Evolutionary conservation across 2,888 invertebrate genomes (phyloP).

Genomic region (Conistra vaccinii): DNA sequence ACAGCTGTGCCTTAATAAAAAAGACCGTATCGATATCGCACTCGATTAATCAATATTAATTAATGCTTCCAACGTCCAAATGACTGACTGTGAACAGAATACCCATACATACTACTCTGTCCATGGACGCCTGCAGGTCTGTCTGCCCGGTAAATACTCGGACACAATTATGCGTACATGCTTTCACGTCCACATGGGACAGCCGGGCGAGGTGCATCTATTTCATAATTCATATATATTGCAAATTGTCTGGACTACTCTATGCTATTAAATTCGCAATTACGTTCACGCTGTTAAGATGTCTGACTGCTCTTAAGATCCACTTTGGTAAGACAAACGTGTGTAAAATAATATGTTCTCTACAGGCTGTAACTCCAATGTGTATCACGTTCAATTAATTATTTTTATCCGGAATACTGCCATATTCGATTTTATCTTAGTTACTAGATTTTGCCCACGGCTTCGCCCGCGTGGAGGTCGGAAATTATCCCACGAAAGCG

Average conservation of each 20-base stretch:
- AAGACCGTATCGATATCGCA: background rate
- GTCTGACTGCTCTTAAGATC: conserved; percentile 3
- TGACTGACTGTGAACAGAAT: conserved; percentile 36
- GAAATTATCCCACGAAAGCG: too few species aligned
- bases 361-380: background rate
- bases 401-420: background rate
- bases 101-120: background rate
- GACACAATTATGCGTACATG: conserved; percentile 67
- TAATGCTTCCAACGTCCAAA: conserved; percentile 23
- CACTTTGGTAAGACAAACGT: background rate
- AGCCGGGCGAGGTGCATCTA: conserved; percentile 47
- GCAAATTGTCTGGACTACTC: conserved; percentile 52
- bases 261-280: conserved; percentile 29
- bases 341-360: background rate
- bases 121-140: conserved; percentile 48
- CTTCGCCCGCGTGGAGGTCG: too few species aligned
- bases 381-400: background rate
- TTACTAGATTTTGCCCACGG: too few species aligned
- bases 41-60: conserved; percentile 32
- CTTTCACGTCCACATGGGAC: conserved; percentile 57
- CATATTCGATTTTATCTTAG: background rate
- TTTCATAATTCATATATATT: conserved; percentile 67
- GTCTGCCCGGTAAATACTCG: conserved; percentile 54
- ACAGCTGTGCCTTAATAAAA: background rate
- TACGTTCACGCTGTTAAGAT: conserved; percentile 24